phyloP scores from a whole-genome alignment of 1,140 invertebrate genomes.

The Bombus affinis region DNA sequence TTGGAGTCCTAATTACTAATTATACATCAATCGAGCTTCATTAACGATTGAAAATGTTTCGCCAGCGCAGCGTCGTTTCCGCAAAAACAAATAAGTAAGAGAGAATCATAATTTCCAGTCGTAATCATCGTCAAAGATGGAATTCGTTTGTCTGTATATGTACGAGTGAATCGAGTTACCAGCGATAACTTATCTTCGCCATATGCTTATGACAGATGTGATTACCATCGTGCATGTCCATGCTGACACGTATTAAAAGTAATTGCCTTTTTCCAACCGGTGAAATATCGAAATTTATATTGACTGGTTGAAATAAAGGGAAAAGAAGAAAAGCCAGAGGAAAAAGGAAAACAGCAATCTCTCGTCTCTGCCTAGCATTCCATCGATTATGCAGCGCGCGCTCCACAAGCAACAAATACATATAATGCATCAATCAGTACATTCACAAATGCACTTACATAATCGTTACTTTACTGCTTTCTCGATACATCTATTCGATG shows the following conservation, averaged over 20 bases:
- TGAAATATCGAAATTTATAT: conserved; percentile 47
- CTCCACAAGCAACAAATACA: background rate
- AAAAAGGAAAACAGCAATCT: background rate
- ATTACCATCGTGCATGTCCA: conserved; percentile 43
- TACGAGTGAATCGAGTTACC: conserved; percentile 34
- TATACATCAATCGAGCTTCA: no score
- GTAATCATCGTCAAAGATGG: conserved; percentile 34
- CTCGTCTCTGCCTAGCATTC: background rate
- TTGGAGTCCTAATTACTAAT: no score
- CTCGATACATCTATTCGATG: background rate
- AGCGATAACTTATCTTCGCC: conserved; percentile 57
- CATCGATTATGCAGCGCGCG: conserved; percentile 29
- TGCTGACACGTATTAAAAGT: conserved; percentile 39
- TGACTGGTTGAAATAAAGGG: conserved; percentile 5
- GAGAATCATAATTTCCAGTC: conserved; percentile 2
- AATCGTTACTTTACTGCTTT: conserved; percentile 1
- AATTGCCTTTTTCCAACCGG: conserved; percentile 45
- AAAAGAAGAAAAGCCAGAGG: background rate
- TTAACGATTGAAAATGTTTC: background rate
- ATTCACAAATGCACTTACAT: conserved; percentile 2
- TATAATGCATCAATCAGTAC: background rate
- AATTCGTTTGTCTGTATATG: conserved; percentile 19
- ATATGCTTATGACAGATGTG: conserved; percentile 52
- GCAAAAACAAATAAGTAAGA: background rate
- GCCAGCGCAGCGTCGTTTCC: background rate